Conservation (phyloP, 37 sponge, comb jelly and placozoan species). For the Chondrilla cf. caribensis region DNA sequence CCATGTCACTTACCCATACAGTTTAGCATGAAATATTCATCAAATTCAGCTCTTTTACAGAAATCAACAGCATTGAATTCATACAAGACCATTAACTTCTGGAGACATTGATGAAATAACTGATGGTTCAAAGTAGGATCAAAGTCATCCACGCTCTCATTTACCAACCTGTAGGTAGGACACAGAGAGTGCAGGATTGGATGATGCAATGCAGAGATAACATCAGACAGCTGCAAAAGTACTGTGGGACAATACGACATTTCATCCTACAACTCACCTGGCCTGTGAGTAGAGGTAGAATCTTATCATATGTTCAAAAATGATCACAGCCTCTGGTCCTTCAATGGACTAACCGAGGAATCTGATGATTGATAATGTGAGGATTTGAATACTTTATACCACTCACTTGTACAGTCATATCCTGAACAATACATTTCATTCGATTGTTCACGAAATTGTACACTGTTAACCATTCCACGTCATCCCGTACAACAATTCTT, state of each 20-base stretch:
- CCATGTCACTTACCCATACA: conserved; percentile 53
- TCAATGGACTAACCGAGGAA: conserved; percentile 58
- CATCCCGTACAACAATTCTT: conserved; percentile 15
- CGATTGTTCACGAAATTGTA: conserved; percentile 57
- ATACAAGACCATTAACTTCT: conserved; percentile 28
- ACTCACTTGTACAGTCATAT: conserved; percentile 60
- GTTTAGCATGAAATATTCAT: conserved; percentile 41
- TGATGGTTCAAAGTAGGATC: conserved; percentile 48
- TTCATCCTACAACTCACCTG: conserved; percentile 48
- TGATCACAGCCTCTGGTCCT: conserved; percentile 32
- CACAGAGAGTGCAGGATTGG: no score
- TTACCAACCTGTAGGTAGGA: not conserved
- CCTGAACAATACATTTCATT: conserved; percentile 44
- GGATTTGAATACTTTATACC: no score
- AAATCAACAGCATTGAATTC: not conserved
- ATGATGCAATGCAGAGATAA: no score
- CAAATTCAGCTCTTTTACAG: conserved; percentile 28
- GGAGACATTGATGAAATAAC: conserved; percentile 51
- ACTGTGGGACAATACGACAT: no score
- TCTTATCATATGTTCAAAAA: conserved; percentile 28
- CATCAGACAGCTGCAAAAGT: no score
- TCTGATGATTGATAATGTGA: no score
- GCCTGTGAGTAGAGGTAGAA: conserved; percentile 66
- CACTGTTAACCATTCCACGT: conserved; percentile 43
- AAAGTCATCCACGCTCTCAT: conserved; percentile 34